Percentiles rank a stretch among this genome's conserved stretches.
phyloP scores from a whole-genome alignment of 1,140 invertebrate genomes.

The Tetranychus urticae region DNA sequence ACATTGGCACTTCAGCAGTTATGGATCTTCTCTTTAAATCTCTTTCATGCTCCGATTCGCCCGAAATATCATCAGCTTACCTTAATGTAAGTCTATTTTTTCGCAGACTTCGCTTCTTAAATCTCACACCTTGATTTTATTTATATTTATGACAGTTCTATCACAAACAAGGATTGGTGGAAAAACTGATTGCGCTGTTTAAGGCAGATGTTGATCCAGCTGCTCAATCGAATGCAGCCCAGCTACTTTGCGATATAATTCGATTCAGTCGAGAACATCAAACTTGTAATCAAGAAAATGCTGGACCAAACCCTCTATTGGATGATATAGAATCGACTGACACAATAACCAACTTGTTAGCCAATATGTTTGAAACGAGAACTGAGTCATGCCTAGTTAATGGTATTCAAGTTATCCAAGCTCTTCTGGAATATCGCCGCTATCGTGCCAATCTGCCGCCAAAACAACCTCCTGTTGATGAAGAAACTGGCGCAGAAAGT shows the following conservation, averaged over 20 bases:
- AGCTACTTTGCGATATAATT: constrained; percentile 57
- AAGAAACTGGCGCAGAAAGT: background rate
- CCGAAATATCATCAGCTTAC: background rate
- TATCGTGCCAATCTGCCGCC: background rate
- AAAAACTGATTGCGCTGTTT: constrained; percentile 6
- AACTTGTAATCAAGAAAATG: constrained; percentile 30
- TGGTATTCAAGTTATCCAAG: constrained; percentile 8
- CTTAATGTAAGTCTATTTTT: background rate
- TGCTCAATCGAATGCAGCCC: constrained; percentile 51
- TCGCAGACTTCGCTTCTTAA: background rate
- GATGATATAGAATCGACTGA: constrained; percentile 35
- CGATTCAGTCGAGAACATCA: constrained; percentile 34
- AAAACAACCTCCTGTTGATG: background rate
- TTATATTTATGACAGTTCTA: background rate
- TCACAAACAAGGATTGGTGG: constrained; percentile 1
- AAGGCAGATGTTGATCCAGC: constrained; percentile 20
- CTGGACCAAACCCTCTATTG: constrained; percentile 36
- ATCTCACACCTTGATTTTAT: background rate
- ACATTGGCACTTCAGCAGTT: constrained; percentile 78
- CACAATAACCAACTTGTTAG: constrained; percentile 34
- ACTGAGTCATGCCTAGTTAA: constrained; percentile 5
- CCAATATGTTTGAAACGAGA: constrained; percentile 3
- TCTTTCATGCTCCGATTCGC: constrained; percentile 35
- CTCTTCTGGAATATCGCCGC: constrained; percentile 3
- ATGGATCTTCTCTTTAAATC: constrained; percentile 76